Conservation (phyloP, 2,797 vertebrate species). For the Mormyrops boulengeri region DNA sequence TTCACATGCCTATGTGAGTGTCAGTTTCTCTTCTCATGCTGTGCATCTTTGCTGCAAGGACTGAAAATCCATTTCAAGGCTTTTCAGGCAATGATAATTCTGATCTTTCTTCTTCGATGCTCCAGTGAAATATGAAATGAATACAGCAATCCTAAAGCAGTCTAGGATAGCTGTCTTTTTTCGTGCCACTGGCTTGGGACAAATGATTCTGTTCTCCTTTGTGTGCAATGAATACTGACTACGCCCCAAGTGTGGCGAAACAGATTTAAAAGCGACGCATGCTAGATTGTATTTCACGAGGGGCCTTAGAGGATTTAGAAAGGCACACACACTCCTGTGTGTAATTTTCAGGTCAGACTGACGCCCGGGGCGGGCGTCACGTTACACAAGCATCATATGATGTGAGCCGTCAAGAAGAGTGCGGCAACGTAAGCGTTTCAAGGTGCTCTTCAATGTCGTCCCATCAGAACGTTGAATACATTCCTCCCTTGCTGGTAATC, state of each 20-base stretch:
- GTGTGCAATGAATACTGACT: background rate
- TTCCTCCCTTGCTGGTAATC: background rate
- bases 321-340: background rate
- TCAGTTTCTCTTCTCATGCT: background rate
- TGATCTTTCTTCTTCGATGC: background rate
- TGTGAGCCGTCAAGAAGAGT: background rate
- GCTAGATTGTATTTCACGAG: slow-evolving; percentile 10
- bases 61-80: background rate
- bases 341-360: background rate
- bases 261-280: background rate
- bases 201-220: background rate
- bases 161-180: background rate
- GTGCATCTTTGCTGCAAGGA: background rate
- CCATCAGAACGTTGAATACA: background rate
- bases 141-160: background rate
- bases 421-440: background rate
- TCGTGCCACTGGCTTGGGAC: background rate
- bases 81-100: background rate
- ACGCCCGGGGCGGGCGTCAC: background rate
- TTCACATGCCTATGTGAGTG: background rate
- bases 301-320: background rate
- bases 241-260: background rate
- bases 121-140: background rate
- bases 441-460: background rate
- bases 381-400: background rate